Evolutionary conservation across 2,113 vertebrate species (phyloP), one percentile per base, ranked within the genome.

Genomic region (Lagopus muta): DNA sequence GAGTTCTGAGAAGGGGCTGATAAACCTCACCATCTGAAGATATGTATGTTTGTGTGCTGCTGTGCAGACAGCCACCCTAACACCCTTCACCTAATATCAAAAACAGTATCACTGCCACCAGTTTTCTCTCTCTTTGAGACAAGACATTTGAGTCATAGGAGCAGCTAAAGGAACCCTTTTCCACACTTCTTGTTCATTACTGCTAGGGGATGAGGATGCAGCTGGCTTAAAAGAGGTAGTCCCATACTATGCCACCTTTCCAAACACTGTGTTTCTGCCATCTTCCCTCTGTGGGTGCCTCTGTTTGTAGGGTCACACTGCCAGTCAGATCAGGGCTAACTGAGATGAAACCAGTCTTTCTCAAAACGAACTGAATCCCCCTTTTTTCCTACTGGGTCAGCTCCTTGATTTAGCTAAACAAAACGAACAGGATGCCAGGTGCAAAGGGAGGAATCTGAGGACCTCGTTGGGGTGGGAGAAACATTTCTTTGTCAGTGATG

Each of bases 201-300:
- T 71, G 13, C 52, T 27, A 34, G 30, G 22, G 25, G 4, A 4
- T 0, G 2, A 67, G 38, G 30, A 60, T 25, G 34, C 7, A 38
- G 4, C 13, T 82, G 55, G 3, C 8, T 79, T 85, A 43, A 91
- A 82, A 66, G 45, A 80, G 40, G 45, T 22, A 62, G 24, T 66
- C 7, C 10, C 20, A 20, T 25, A 20, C 6, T 0, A 0, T 73
- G n/a, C 45, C 54, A 10, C 3, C 8, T 3, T 2, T 11, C 4
- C 20, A 28, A n/a, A 65, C 6, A 28, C 2, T 4, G 6, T 36
- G 20, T 13, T 85, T 21, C 70, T 73, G 52, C 13, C 43, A 22
- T 8, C 22, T 55, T 19, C 19, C 22, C 21, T 61, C 54, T 42
- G 13, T 3, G 1, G 34, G 19, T 24, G 36, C 13, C 5, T 85